Percentiles rank a stretch among this genome's conserved stretches.
Conservation (phyloP, 1,140 invertebrate genomes). For the Propsilocerus akamusi region DNA sequence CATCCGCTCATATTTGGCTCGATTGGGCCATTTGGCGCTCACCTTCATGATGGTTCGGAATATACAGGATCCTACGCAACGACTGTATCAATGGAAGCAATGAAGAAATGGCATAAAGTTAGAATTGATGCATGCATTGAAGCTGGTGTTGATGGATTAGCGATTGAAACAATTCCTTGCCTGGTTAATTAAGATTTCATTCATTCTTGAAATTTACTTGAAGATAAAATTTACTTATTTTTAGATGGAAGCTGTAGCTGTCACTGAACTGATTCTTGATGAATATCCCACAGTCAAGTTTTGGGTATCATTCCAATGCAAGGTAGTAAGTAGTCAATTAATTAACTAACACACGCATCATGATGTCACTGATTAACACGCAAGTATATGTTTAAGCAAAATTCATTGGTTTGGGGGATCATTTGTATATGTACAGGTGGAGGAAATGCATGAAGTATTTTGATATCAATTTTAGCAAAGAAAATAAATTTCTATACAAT, state of each 20-base stretch:
- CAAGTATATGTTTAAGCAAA: background rate
- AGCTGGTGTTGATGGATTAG: constrained; percentile 61
- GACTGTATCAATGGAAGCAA: constrained; percentile 34
- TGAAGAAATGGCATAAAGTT: constrained; percentile 64
- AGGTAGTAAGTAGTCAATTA: constrained; percentile 12
- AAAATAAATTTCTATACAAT: constrained; percentile 5
- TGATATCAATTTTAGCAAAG: constrained; percentile 3
- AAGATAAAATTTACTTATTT: constrained; percentile 3
- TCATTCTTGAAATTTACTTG: background rate
- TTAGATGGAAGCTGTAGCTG: constrained; percentile 55
- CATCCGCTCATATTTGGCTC: constrained; percentile 54
- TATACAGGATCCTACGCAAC: constrained; percentile 71
- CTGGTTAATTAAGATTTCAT: constrained; percentile 14
- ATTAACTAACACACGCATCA: background rate
- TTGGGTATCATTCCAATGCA: constrained; percentile 42
- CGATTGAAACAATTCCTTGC: constrained; percentile 80
- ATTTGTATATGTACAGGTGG: too few relatives aligned
- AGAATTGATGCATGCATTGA: constrained; percentile 55
- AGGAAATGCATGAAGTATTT: background rate
- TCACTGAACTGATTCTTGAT: constrained; percentile 49
- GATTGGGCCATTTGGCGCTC: constrained; percentile 79
- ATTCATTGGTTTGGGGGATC: background rate
- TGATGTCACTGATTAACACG: background rate
- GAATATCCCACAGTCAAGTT: constrained; percentile 52
- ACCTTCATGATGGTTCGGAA: constrained; percentile 72